Base-by-base conservation (phyloP, 2,888 invertebrate genomes). In the Argynnis bischoffii region DNA sequence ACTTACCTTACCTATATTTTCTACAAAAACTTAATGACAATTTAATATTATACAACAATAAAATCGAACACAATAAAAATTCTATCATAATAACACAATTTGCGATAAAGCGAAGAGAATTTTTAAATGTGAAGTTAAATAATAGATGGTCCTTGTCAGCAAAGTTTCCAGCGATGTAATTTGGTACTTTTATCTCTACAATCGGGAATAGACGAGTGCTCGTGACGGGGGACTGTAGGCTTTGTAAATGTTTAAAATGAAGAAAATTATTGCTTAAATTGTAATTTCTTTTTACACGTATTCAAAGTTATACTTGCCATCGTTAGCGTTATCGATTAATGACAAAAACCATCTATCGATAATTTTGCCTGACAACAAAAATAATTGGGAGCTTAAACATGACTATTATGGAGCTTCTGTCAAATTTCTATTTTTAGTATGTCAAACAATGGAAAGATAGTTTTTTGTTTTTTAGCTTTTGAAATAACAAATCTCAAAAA, bases 131-230 rank as follows among this genome's bases (percentile, higher is more conserved):
- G 60, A 65, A 65, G 64, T 61, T 65, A 61, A 69, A 69, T 69
- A 65, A 69, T 69, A 56, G 61, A 65, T 55, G 64, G 59, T 48
- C 55, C 60, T 61, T 59, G 57, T 68, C 54, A 68, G 47, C 57
- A 54, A 68, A 64, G 61, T 64, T 70, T 64, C 61, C 54, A 56
- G 55, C 57, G 50, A 48, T 46, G 65, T 65, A 63, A 65, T 68
- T 68, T 65, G 65, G 63, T 65, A 68, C 59, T 65, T 65, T 67
- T 68, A 70, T 70, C 70, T 68, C 68, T 26, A 48, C 65, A 55
- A 67, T 70, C 70, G 65, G 59, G 64, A 48, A 55, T 60, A 26
- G 55, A 48, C 56, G 64, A 68, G 66, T 66, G 66, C 55, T 41
- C 66, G 66, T 55, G 60, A 66, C 54, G 60, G 51, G 51, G 66